phyloP scores from a whole-genome alignment of 2,797 vertebrate genomes.

The Enteromius viviparus region DNA sequence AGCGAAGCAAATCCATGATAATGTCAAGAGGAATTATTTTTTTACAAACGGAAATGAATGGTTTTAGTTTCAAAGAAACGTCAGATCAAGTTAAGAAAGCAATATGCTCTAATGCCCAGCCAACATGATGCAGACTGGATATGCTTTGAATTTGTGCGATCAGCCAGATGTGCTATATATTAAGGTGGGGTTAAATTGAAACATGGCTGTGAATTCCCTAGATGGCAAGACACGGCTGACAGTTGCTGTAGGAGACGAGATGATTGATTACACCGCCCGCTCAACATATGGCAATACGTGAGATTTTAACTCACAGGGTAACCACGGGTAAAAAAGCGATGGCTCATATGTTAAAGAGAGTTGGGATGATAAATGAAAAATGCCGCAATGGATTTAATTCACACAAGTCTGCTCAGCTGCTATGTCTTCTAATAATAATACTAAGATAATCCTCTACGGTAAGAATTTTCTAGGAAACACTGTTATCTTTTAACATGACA shows the following conservation, averaged over 20 bases:
- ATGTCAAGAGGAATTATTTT: constrained; percentile 17
- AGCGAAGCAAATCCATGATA: neutral
- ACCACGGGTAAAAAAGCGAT: constrained; percentile 38
- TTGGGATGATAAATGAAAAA: constrained; percentile 57
- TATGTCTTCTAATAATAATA: constrained; percentile 53
- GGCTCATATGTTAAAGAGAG: constrained; percentile 44
- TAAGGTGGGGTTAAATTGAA: constrained; percentile 70
- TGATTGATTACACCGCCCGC: constrained; percentile 70
- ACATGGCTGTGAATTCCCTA: constrained; percentile 67
- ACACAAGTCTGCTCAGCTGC: constrained; percentile 35
- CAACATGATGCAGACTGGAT: constrained; percentile 31
- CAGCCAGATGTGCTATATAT: constrained; percentile 68
- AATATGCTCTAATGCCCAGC: constrained; percentile 32
- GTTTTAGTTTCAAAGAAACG: constrained; percentile 7
- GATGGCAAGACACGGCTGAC: constrained; percentile 64
- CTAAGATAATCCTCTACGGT: constrained; percentile 7
- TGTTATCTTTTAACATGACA: neutral
- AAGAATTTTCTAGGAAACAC: constrained; percentile 23
- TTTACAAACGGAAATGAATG: constrained; percentile 11
- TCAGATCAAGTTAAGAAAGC: constrained; percentile 38
- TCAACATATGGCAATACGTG: constrained; percentile 60
- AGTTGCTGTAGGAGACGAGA: constrained; percentile 74
- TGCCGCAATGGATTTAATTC: constrained; percentile 51
- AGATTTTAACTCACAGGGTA: constrained; percentile 57
- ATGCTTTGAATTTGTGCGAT: constrained; percentile 51